Evolutionary conservation across 2,113 vertebrate genomes (phyloP).

Genomic region (Bucco capensis): DNA sequence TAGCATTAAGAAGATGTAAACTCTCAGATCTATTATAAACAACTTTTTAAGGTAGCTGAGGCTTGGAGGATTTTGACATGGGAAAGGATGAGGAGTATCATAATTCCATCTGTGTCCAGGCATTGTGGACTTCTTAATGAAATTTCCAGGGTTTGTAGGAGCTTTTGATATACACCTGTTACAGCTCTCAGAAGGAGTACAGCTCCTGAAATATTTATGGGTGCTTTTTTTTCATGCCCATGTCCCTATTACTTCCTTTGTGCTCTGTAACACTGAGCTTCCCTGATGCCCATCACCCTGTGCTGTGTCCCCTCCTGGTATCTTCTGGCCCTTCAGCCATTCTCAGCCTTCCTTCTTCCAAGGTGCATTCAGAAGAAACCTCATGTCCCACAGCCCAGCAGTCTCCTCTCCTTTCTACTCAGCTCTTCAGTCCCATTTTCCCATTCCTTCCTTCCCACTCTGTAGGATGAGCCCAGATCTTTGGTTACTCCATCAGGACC

Average conservation of each 20-base stretch:
- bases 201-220: slow-evolving; percentile 30
- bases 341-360: not conserved
- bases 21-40: slow-evolving; percentile 50
- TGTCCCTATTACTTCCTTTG: not conserved
- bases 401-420: not conserved
- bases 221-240: not conserved
- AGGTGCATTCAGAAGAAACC: not conserved
- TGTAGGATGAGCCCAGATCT: not conserved
- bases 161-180: slow-evolving; percentile 11
- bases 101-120: slow-evolving; percentile 55
- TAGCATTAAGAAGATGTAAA: slow-evolving; percentile 61
- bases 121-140: slow-evolving; percentile 59
- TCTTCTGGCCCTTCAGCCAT: not conserved
- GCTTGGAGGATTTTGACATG: slow-evolving; percentile 53
- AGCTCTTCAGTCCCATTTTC: not conserved
- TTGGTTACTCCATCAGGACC: not conserved
- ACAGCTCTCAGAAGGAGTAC: not conserved
- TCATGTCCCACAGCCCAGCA: not conserved
- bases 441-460: not conserved
- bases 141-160: slow-evolving; percentile 48
- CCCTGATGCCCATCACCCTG: accelerated
- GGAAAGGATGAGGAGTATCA: slow-evolving; percentile 49
- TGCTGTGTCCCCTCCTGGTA: too few relatives aligned
- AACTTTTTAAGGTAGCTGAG: slow-evolving; percentile 56
- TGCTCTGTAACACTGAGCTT: not conserved